Percentiles rank a stretch among this genome's conserved stretches.
phyloP scores from a whole-genome alignment of 2,888 invertebrate genomes.

The Plebejus anna region DNA sequence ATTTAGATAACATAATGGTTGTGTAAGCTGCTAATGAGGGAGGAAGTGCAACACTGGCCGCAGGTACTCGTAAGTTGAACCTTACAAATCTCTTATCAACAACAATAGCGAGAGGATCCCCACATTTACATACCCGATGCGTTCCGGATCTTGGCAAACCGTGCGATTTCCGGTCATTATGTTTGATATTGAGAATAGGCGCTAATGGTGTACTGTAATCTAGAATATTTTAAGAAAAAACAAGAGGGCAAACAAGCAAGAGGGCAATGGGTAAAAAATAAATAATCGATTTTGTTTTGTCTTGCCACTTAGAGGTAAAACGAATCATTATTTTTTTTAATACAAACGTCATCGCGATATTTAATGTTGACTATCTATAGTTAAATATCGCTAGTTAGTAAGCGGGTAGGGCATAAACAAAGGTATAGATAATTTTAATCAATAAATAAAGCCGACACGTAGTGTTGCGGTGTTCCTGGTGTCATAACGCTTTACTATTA shows the following conservation, averaged over 20 bases:
- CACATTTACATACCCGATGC: slow-evolving; percentile 49
- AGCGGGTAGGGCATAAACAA: not conserved
- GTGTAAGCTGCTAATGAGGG: slow-evolving; percentile 21
- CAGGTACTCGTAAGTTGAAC: slow-evolving; percentile 32
- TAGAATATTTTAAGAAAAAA: not conserved
- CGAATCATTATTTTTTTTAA: not conserved
- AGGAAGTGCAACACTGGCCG: slow-evolving; percentile 29
- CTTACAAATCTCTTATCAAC: slow-evolving; percentile 39
- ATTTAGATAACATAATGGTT: slow-evolving; percentile 26
- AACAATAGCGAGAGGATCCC: slow-evolving; percentile 55
- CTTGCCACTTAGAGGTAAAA: too few species aligned
- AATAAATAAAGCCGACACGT: slow-evolving; percentile 14
- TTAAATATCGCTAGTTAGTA: not conserved
- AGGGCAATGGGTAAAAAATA: too few species aligned
- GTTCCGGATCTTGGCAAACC: slow-evolving; percentile 48
- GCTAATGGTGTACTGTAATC: not conserved
- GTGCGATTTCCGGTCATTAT: slow-evolving; percentile 43
- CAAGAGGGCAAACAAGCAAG: too few species aligned
- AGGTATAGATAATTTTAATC: slow-evolving; percentile 13
- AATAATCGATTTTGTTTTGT: too few species aligned
- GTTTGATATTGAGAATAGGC: slow-evolving; percentile 31
- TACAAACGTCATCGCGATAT: not conserved
- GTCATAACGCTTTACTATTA: slow-evolving; percentile 33
- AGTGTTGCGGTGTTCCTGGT: slow-evolving; percentile 19
- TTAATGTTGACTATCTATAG: not conserved